Base-by-base conservation (phyloP, 2,797 vertebrate genomes). In the Muraenolepis orangiensis region DNA sequence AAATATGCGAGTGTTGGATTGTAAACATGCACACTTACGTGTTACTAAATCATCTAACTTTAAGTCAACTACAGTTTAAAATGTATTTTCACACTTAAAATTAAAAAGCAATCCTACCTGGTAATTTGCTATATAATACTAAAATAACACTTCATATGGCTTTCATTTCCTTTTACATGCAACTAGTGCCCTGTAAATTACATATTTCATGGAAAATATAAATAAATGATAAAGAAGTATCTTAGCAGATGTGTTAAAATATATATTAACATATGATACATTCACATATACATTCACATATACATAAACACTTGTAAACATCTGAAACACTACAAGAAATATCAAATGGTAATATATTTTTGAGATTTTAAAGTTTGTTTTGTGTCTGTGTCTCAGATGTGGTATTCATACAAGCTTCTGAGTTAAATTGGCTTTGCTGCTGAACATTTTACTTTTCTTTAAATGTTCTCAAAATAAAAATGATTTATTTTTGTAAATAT, bases 401-500 rank as follows among this genome's bases (percentile, higher is more conserved):
- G 6, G 72, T 71, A 66, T 75, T 75, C 14, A 77, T 79, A 7
- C 3, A 34, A 80, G 6, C 3, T 69, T 18, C 23, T 71, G 72
- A 71, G 74, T 73, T 10, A 77, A 69, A 61, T 12, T 73, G 70
- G 38, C 32, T 79, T 71, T 11, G 69, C 26, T 6, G 66, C 71
- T 69, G 72, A 78, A 61, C 77, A 77, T 72, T 73, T 3, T 69
- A 75, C 75, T 73, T 69, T 72, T 32, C 26, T 28, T 46, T 29
- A 18, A 18, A 64, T 68, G 18, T 66, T 51, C 81, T 51, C 38
- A 70, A 71, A 40, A 13, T 32, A 28, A 36, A n/a, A 18, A 72
- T 74, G 73, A 31, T 34, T 20, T n/a, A n/a, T 34, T 82, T 29
- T 81, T 93, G 90, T 93, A 91, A 87, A 92, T 93, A 91, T 73